phyloP scores from a whole-genome alignment of 2,113 vertebrate genomes.

The Malurus cyaneus region DNA sequence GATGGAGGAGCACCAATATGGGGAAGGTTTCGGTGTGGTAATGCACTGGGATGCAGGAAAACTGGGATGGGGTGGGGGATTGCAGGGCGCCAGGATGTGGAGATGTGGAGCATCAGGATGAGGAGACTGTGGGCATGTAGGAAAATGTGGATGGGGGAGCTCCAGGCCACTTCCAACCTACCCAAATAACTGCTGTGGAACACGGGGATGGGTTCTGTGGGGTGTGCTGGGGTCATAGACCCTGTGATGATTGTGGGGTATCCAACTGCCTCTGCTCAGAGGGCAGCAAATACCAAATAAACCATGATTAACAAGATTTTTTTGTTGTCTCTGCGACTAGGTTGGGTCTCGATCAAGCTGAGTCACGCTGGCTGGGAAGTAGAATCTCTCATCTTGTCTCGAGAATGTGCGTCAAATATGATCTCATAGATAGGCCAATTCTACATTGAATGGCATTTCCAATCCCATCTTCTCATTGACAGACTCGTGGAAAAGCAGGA shows the following conservation, averaged over 20 bases:
- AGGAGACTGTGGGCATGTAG: neutral
- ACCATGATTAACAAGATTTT: neutral
- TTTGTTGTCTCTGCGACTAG: too few relatives aligned
- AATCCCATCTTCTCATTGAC: neutral
- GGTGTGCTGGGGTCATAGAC: neutral
- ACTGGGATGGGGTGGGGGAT: accelerated
- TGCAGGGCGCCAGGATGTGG: too few relatives aligned
- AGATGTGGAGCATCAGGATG: too few relatives aligned
- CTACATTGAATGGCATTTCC: neutral
- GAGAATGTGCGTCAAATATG: neutral
- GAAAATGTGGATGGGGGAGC: neutral
- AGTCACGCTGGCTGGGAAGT: too few relatives aligned
- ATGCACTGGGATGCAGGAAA: neutral
- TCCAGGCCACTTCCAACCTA: too few relatives aligned
- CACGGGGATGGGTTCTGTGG: neutral
- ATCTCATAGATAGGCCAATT: neutral
- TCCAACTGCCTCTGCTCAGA: neutral
- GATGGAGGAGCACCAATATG: neutral
- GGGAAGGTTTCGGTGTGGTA: neutral
- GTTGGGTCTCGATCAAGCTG: too few relatives aligned
- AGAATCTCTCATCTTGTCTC: too few relatives aligned
- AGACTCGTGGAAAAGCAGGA: neutral
- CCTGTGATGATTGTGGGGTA: accelerated
- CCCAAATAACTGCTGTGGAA: neutral
- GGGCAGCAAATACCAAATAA: neutral